These are phyloP conservation scores for Rhinoraja longicauda DNA, from an alignment of 2,797 vertebrate species.

Conservation along the genomic window DNA sequence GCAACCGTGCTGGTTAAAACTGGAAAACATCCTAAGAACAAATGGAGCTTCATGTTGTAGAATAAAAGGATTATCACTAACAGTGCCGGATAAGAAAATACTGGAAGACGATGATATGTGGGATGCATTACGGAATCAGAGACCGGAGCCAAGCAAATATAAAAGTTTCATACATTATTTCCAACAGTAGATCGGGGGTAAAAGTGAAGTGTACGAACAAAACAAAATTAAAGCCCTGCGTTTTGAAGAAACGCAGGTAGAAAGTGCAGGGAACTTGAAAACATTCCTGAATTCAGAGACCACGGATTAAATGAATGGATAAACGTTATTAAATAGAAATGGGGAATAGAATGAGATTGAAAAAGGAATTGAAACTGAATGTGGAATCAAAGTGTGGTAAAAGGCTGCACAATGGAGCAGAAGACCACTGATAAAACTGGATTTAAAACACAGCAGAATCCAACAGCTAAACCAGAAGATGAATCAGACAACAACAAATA, in stretches of 20 bases:
- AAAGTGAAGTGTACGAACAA: neutral
- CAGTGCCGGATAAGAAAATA: no score
- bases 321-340: no score
- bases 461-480: neutral
- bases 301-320: neutral
- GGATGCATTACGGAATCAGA: no score
- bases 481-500: neutral
- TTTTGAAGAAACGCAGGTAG: neutral
- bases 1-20: no score
- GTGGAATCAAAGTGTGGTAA: neutral
- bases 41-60: no score
- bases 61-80: no score
- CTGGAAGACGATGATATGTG: no score
- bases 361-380: neutral
- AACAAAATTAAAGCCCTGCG: neutral
- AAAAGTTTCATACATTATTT: neutral
- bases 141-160: neutral
- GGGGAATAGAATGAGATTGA: neutral
- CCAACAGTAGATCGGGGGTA: neutral
- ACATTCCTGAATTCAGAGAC: neutral
- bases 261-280: neutral
- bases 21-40: no score
- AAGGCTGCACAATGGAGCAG: neutral
- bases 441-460: neutral
- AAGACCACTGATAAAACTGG: neutral